Evolutionary conservation across 2,113 vertebrate species (phyloP).

Genomic region (Podarcis cretensis): DNA sequence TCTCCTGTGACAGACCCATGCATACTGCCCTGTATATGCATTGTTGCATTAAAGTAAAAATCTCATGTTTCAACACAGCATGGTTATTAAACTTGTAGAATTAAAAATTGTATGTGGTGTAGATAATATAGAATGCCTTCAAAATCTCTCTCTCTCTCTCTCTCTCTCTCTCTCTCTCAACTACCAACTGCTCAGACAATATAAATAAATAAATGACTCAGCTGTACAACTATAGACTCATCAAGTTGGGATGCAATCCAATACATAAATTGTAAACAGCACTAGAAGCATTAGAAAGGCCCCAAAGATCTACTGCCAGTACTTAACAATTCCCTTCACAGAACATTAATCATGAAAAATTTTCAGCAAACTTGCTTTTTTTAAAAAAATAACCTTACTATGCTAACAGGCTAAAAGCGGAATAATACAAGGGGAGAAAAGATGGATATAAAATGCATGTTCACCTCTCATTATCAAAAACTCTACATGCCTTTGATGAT

Average conservation of each 20-base stretch:
- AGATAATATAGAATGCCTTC: not conserved
- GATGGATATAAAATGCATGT: not conserved
- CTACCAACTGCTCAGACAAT: conserved; percentile 33
- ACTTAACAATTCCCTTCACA: not conserved
- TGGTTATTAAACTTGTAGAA: not conserved
- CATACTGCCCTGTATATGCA: not conserved
- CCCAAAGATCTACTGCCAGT: not conserved
- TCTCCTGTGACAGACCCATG: not conserved
- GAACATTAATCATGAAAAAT: conserved; percentile 22
- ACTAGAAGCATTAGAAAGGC: not conserved
- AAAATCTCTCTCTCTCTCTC: not conserved
- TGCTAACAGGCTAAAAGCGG: not conserved
- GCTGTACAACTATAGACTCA: not conserved
- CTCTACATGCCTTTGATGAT: not conserved
- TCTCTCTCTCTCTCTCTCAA: not conserved
- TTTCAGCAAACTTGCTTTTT: not conserved
- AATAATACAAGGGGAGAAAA: not conserved
- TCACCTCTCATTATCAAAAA: not conserved
- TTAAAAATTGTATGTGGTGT: not conserved
- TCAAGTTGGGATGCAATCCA: conserved; percentile 4
- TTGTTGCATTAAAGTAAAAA: not conserved
- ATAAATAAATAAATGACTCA: not conserved
- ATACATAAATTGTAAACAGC: conserved; percentile 7
- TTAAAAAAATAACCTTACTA: not conserved
- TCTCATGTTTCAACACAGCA: not conserved